phyloP scores from a whole-genome alignment of 2,113 vertebrate species.

The Tupaia chinensis region DNA sequence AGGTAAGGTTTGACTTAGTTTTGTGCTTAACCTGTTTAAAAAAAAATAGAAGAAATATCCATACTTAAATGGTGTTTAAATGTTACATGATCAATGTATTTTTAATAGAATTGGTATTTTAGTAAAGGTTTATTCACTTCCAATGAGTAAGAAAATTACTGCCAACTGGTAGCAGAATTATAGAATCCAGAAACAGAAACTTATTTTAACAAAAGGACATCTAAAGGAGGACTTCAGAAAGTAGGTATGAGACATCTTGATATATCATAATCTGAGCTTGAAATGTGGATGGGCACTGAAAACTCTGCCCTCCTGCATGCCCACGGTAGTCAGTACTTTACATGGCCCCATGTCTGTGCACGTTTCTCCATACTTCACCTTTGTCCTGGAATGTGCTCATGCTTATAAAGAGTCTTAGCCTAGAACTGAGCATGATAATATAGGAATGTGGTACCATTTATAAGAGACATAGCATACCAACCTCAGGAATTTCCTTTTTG shows the following conservation, averaged over 20 bases:
- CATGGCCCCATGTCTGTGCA: not conserved
- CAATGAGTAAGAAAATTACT: not conserved
- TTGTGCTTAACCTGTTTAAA: not conserved
- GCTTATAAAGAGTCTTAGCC: constrained; percentile 49
- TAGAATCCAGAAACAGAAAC: not conserved
- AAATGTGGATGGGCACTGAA: not conserved
- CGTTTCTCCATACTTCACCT: constrained; percentile 62
- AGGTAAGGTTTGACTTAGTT: constrained; percentile 21
- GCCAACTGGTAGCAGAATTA: not conserved
- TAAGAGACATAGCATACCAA: constrained; percentile 43
- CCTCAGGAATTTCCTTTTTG: not conserved
- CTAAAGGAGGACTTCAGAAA: not conserved
- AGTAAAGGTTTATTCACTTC: constrained; percentile 9
- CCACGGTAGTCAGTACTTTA: constrained; percentile 30
- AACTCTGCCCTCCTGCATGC: not conserved
- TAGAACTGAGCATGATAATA: not conserved
- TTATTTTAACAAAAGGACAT: not conserved
- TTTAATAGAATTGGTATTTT: constrained; percentile 8
- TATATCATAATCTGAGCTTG: constrained; percentile 15
- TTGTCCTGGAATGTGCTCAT: constrained; percentile 72
- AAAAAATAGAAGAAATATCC: not conserved
- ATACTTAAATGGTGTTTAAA: not conserved
- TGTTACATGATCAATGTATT: not conserved
- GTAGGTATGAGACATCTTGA: not conserved
- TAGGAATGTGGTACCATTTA: not conserved